Base-by-base conservation (phyloP, 2,113 vertebrate species). In the Phaethornis superciliosus region DNA sequence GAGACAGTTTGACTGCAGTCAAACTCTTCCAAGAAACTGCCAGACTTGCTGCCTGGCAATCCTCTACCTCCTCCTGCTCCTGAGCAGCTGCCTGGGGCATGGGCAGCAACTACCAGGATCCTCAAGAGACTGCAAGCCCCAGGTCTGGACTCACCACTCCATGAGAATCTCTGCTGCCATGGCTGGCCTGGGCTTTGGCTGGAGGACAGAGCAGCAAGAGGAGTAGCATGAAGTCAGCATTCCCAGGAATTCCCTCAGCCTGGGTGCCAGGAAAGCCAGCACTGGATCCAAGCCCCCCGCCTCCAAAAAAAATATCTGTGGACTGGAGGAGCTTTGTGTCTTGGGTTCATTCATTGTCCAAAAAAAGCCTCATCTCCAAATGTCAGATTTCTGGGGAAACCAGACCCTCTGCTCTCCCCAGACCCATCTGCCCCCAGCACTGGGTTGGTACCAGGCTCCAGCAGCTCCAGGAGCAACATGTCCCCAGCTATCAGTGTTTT, bases 221-320 rank as follows among this genome's bases (percentile, higher is more conserved):
- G 52, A 96, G 94, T 93, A 95, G 94, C 60, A 0, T 93, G 92
- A 95, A 95, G 90, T 94, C 96, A 94, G 84, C 40, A 0, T 87
- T 96, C 96, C 91, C 90, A 95, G 95, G 96, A 96, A 95, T 96
- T 96, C 94, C 96, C 96, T 85, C 92, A 51, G 46, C 82, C 76
- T 90, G 92, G 75, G 81, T 0, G 22, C 74, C 72, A 67, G 80
- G 89, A 76, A 76, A 85, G 80, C 28, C 4, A 0, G 40, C 40
- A 72, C 58, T 0, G 0, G 55, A 94, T 89, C 75, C 93, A 91
- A 81, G 70, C n/a, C 5, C 32, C 49, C 35, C 24, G 5, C 47
- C 46, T 63, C 35, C 5, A 5, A 22, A 33, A 70, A 89, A 89
- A 54, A 44, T 49, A 15, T 60, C 63, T 35, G 24, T 82, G 4